A percentile compares a stretch with the other conserved stretches of the same genome.
phyloP scores from a whole-genome alignment of 2,797 vertebrate species.

The Podarcis siculus region DNA sequence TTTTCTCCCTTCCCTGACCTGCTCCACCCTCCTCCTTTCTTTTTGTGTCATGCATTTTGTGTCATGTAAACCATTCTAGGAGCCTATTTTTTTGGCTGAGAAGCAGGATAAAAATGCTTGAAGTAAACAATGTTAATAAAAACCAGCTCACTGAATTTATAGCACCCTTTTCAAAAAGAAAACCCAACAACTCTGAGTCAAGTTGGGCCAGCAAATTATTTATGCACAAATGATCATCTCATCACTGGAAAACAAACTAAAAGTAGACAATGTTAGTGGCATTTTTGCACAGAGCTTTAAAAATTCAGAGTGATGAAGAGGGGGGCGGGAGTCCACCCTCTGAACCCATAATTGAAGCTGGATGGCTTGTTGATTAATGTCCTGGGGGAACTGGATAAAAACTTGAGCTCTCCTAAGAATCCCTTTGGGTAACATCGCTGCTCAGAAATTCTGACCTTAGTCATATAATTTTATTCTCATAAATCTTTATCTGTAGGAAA shows the following conservation, averaged over 20 bases:
- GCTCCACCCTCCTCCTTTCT: too few species aligned
- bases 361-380: constrained; percentile 62
- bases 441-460: constrained; percentile 65
- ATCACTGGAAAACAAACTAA: constrained; percentile 32
- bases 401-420: constrained; percentile 66
- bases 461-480: constrained; percentile 61
- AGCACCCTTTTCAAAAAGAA: not conserved
- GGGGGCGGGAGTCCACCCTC: constrained; percentile 36
- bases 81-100: too few species aligned
- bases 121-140: too few species aligned
- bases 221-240: constrained; percentile 56
- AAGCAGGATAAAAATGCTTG: too few species aligned
- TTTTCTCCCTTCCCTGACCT: too few species aligned
- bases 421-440: constrained; percentile 58
- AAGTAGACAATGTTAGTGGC: constrained; percentile 28
- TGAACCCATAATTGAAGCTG: constrained; percentile 56
- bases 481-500: constrained; percentile 64
- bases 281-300: constrained; percentile 36
- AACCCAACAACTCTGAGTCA: constrained; percentile 55
- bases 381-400: constrained; percentile 62
- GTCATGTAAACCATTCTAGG: too few species aligned
- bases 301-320: constrained; percentile 52
- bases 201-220: constrained; percentile 73
- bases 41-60: too few species aligned
- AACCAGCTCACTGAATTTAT: not conserved